A percentile compares a stretch with the other conserved stretches of the same genome.
Evolutionary conservation across 2,113 vertebrate genomes (phyloP).

Genomic region (Physeter macrocephalus): DNA sequence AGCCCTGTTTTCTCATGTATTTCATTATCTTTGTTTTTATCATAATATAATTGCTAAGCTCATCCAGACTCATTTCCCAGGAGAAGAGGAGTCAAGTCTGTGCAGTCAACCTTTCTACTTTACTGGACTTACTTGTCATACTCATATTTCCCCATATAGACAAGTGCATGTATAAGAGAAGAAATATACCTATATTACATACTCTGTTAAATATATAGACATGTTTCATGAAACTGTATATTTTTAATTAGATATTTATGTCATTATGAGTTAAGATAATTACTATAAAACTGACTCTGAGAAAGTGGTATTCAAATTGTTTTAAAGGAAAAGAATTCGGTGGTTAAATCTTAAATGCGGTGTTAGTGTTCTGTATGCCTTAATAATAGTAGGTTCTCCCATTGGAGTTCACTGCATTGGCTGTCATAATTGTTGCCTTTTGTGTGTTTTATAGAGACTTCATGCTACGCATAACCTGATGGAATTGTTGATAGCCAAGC

Average conservation of each 20-base stretch:
- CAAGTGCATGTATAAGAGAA: not conserved
- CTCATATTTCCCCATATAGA: not conserved
- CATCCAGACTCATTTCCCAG: not conserved
- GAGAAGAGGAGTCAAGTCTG: not conserved
- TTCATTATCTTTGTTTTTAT: not conserved
- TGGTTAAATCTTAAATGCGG: not conserved
- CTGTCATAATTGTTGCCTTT: slow-evolving; percentile 27
- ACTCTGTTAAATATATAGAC: not conserved
- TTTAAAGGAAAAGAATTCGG: not conserved
- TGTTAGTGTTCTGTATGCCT: not conserved
- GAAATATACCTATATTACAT: not conserved
- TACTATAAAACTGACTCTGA: not conserved
- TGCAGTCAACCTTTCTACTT: not conserved
- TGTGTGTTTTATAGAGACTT: slow-evolving; percentile 86
- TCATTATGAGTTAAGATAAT: not conserved
- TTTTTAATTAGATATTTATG: not conserved
- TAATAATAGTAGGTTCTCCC: not conserved
- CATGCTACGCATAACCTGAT: slow-evolving; percentile 98
- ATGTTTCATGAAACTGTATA: not conserved
- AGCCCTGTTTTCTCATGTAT: not conserved
- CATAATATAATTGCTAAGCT: not conserved
- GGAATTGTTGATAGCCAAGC: slow-evolving; percentile 92
- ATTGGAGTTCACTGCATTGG: not conserved
- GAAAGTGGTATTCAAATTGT: not conserved
- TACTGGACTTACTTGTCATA: not conserved